phyloP scores from a whole-genome alignment of 2,888 invertebrate genomes.

The Gnatocerus cornutus region DNA sequence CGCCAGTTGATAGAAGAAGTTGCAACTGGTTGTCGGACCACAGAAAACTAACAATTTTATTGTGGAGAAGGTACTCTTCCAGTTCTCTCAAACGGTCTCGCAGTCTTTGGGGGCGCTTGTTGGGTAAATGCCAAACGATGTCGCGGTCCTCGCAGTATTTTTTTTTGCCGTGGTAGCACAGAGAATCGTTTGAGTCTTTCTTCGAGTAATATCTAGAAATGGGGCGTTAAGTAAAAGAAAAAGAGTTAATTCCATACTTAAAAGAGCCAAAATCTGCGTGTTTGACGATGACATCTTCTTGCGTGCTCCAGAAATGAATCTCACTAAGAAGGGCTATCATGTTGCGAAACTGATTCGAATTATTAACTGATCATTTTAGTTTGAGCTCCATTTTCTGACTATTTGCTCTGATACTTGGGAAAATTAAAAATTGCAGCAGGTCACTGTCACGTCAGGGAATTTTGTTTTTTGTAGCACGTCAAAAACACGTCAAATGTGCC shows the following conservation, averaged over 20 bases:
- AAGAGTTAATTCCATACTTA: conserved; percentile 74
- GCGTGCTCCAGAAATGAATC: conserved; percentile 84
- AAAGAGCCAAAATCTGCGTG: conserved; percentile 86
- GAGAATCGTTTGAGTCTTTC: conserved; percentile 70
- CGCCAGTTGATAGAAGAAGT: conserved; percentile 85
- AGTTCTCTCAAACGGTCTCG: conserved; percentile 85
- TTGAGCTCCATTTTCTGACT: not conserved
- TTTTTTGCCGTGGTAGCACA: conserved; percentile 79
- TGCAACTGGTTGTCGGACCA: conserved; percentile 82
- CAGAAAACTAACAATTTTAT: conserved; percentile 79
- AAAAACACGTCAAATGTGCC: no score
- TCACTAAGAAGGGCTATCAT: conserved; percentile 81
- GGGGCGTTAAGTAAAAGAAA: conserved; percentile 72
- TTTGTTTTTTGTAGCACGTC: not conserved
- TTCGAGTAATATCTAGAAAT: conserved; percentile 74
- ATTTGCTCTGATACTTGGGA: not conserved
- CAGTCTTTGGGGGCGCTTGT: conserved; percentile 81
- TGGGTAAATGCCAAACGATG: conserved; percentile 78
- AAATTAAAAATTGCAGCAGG: not conserved
- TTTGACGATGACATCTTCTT: conserved; percentile 82
- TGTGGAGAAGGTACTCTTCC: conserved; percentile 81
- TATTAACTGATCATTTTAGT: not conserved
- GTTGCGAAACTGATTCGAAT: not conserved
- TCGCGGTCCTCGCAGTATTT: conserved; percentile 80
- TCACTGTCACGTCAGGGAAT: not conserved